phyloP scores from a whole-genome alignment of 2,797 vertebrate genomes.

The Clarias laeviceps region DNA sequence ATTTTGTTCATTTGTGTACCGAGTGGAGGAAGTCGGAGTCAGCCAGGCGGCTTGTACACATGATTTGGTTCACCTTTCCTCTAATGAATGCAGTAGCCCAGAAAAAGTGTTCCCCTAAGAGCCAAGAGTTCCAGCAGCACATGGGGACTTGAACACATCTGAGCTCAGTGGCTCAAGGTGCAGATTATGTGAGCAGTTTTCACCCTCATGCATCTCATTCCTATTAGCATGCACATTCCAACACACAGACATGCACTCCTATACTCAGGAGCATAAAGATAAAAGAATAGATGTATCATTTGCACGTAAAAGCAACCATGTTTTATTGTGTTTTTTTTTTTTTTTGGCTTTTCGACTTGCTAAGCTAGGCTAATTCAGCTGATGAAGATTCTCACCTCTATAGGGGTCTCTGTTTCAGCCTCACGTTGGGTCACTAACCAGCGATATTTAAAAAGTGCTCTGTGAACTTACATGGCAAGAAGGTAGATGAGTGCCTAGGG shows the following conservation, averaged over 20 bases:
- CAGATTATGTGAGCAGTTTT: conserved; percentile 71
- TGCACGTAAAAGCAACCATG: conserved; percentile 63
- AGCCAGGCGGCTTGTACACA: conserved; percentile 65
- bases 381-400: conserved; percentile 22
- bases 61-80: conserved; percentile 83
- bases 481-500: conserved; percentile 26
- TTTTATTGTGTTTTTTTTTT: conserved; percentile 59
- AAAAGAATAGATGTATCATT: conserved; percentile 47
- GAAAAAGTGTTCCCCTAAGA: conserved; percentile 58
- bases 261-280: conserved; percentile 51
- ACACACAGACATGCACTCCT: conserved; percentile 32
- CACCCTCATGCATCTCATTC: conserved; percentile 44
- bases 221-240: conserved; percentile 46
- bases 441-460: conserved; percentile 28
- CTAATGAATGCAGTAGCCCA: conserved; percentile 86
- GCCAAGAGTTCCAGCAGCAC: conserved; percentile 48
- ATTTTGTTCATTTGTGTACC: conserved; percentile 17
- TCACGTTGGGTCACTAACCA: conserved; percentile 19
- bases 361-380: conserved; percentile 58
- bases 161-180: conserved; percentile 77
- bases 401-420: not conserved
- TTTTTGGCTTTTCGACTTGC: conserved; percentile 62
- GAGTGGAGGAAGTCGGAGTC: conserved; percentile 5
- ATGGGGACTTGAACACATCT: conserved; percentile 69
- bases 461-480: conserved; percentile 10